Base-by-base conservation (phyloP, 1,140 invertebrate genomes). In the Drosophila suzukii region DNA sequence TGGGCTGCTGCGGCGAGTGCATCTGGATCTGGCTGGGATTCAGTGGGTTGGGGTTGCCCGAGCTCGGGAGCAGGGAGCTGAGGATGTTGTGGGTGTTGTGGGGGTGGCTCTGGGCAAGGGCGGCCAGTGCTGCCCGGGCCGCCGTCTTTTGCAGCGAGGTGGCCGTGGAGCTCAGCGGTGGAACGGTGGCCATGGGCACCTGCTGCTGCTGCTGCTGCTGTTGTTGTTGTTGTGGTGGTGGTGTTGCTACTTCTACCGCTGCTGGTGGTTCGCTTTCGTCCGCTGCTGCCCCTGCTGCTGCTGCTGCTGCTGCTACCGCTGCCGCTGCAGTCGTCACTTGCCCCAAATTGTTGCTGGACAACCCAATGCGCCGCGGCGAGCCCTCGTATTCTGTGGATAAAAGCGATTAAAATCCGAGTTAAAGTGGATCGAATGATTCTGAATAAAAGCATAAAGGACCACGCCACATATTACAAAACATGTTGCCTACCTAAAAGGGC, bases 351-450 rank as follows among this genome's bases (percentile, higher is more conserved):
- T 41, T 81, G 47, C 67, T 77, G 47, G 77, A 38, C 2, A 56
- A 71, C 15, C 97, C 97, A 91, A 98, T 98, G 79, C 97, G 94
- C 72, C 97, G 93, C 12, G 97, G 97, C 43, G 97, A 98, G 44
- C 97, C 97, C 71, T 98, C 97, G 91, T 98, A 98, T 83, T 98
- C 97, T 92, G 46, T 2, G 46, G 34, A 34, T 34, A 4, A 11
- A 34, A 17, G 8, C 13, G 27, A 51, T 34, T 32, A 2, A 17
- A 17, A 17, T 12, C 3, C n/a, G 27, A 11, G 27, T 17, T 50
- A 8, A 50, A 50, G 49, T 32, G 49, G 4, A 17, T 51, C 8
- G 12, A 15, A n/a, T 34, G 13, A 12, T 34, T 51, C 13, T 27
- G 27, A 17, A 17, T 15, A n/a, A n/a, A 20, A n/a, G n/a, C n/a